Evolutionary conservation across 1,140 invertebrate species (phyloP).

Genomic region (Caenorhabditis briggsae): DNA sequence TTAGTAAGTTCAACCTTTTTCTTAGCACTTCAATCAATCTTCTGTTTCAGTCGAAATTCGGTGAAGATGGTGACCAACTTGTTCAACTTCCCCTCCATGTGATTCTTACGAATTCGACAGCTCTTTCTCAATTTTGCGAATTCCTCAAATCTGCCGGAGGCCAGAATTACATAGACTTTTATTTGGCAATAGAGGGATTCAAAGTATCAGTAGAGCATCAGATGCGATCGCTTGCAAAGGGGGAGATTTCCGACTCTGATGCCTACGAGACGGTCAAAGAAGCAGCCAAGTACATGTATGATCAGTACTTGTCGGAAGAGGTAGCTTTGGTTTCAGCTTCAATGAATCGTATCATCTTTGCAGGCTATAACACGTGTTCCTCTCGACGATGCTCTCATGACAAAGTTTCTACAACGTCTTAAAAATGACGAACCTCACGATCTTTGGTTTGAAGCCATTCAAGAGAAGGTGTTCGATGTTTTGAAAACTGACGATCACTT

Average conservation of each 20-base stretch:
- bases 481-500: slow-evolving; percentile 82
- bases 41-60: slow-evolving; percentile 80
- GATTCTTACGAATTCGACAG: slow-evolving; percentile 86
- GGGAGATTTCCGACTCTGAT: slow-evolving; percentile 71
- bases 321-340: slow-evolving; percentile 73
- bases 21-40: background rate
- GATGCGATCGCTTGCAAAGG: slow-evolving; percentile 68
- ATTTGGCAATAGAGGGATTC: slow-evolving; percentile 88
- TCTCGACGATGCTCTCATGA: slow-evolving; percentile 83
- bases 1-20: background rate
- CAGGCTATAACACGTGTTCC: slow-evolving; percentile 82
- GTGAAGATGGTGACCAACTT: slow-evolving; percentile 82
- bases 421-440: slow-evolving; percentile 82
- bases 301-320: slow-evolving; percentile 87
- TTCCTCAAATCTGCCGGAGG: slow-evolving; percentile 84
- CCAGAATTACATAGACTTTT: slow-evolving; percentile 87
- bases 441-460: slow-evolving; percentile 88
- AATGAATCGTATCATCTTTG: slow-evolving; percentile 17
- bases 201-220: slow-evolving; percentile 85
- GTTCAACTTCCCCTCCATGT: slow-evolving; percentile 85
- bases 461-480: slow-evolving; percentile 80
- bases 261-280: slow-evolving; percentile 83
- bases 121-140: slow-evolving; percentile 86
- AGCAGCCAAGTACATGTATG: slow-evolving; percentile 86
- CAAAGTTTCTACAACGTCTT: slow-evolving; percentile 83